These are phyloP conservation scores for Apogon talboti DNA, from an alignment of 2,797 vertebrate species.

Conservation along the genomic window DNA sequence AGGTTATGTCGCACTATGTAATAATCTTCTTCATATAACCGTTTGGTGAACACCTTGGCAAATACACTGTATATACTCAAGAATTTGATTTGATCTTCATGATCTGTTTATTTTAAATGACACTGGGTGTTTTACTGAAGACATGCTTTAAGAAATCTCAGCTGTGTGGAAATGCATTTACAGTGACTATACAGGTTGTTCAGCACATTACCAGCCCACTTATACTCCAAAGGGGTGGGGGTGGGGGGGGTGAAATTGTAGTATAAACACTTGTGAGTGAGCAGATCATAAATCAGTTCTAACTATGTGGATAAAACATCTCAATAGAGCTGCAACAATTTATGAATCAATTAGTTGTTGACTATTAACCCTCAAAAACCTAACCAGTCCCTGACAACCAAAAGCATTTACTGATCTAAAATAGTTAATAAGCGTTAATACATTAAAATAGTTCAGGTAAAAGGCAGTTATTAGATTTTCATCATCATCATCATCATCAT, in stretches of 20 bases:
- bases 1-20: slow-evolving; percentile 36
- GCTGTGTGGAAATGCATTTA: neutral
- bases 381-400: too few relatives aligned
- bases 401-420: too few relatives aligned
- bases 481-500: too few relatives aligned
- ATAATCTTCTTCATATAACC: slow-evolving; percentile 64
- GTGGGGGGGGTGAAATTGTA: neutral
- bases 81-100: slow-evolving; percentile 52
- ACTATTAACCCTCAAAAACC: too few relatives aligned
- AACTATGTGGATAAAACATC: too few relatives aligned
- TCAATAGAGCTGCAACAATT: too few relatives aligned
- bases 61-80: slow-evolving; percentile 20
- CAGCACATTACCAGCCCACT: neutral
- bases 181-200: slow-evolving; percentile 11
- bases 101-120: slow-evolving; percentile 45
- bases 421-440: too few relatives aligned
- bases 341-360: too few relatives aligned
- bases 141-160: slow-evolving; percentile 9
- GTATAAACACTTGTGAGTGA: too few relatives aligned
- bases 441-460: too few relatives aligned
- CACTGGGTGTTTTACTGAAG: slow-evolving; percentile 12
- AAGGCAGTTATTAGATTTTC: too few relatives aligned
- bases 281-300: too few relatives aligned
- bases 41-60: slow-evolving; percentile 43
- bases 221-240: neutral